Conservation (phyloP, 2,888 invertebrate genomes). For the Hipparchia semele region DNA sequence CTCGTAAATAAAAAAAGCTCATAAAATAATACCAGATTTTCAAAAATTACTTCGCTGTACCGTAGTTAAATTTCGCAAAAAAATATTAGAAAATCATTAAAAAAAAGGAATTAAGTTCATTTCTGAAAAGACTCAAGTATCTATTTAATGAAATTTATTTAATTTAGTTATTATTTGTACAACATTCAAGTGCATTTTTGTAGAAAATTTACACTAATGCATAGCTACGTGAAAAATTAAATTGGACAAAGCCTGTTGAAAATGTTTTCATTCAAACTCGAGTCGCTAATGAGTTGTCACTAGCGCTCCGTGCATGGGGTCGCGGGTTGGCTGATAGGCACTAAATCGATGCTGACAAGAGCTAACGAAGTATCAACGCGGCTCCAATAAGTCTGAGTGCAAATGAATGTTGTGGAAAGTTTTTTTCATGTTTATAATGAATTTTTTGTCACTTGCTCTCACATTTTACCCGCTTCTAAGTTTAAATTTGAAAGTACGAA, state of each 20-base stretch:
- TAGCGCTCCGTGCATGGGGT: slow-evolving; percentile 12
- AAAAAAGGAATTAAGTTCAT: no score
- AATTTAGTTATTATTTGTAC: no score
- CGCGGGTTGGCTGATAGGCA: slow-evolving; percentile 25
- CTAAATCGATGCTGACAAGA: slow-evolving; percentile 37
- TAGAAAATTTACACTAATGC: not conserved
- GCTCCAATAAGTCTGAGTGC: slow-evolving; percentile 23
- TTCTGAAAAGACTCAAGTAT: no score
- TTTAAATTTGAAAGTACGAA: not conserved
- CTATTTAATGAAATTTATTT: no score
- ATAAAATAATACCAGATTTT: no score
- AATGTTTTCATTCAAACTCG: slow-evolving; percentile 17
- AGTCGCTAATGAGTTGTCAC: slow-evolving; percentile 23
- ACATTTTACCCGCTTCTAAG: not conserved
- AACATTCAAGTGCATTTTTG: no score
- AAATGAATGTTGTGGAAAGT: slow-evolving; percentile 23
- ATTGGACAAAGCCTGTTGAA: slow-evolving; percentile 5
- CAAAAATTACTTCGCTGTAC: no score
- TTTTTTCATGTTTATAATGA: not conserved
- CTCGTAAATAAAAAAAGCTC: no score
- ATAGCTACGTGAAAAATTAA: not conserved
- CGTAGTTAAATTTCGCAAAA: no score
- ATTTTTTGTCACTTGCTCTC: slow-evolving; percentile 18
- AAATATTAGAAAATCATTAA: no score
- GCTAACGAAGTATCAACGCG: slow-evolving; percentile 29